A percentile compares a stretch with the other conserved stretches of the same genome.
Conservation (phyloP, 1,140 invertebrate species). For the Drosophila trapezifrons region DNA sequence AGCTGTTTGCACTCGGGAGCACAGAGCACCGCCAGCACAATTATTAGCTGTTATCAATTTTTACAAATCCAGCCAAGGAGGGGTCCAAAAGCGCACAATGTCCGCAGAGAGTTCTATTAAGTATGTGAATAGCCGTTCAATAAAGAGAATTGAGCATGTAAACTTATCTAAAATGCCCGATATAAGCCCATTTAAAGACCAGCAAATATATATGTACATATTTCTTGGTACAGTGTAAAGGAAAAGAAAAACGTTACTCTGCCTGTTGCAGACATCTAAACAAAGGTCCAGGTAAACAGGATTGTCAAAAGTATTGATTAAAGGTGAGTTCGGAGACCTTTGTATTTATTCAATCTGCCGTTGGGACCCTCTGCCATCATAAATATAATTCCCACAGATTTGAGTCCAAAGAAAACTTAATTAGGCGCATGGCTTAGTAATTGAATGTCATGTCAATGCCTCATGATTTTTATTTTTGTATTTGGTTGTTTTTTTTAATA, state of each 20-base stretch:
- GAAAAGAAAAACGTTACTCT: background rate
- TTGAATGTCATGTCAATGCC: conserved; percentile 76
- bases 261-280: conserved; percentile 29
- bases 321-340: conserved; percentile 34
- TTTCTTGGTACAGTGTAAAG: conserved; percentile 2
- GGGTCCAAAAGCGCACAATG: conserved; percentile 18
- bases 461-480: conserved; percentile 54
- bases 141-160: conserved; percentile 15
- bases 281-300: background rate
- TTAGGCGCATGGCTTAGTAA: conserved; percentile 32
- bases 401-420: conserved; percentile 19
- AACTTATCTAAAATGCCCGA: background rate
- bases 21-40: conserved; percentile 36
- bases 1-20: conserved; percentile 49
- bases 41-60: conserved; percentile 56
- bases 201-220: background rate
- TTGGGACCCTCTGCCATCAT: background rate
- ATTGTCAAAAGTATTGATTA: conserved; percentile 26
- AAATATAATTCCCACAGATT: conserved; percentile 9
- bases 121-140: conserved; percentile 28
- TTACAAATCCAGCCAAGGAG: conserved; percentile 13
- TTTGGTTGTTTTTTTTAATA: conserved; percentile 47
- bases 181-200: background rate
- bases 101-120: conserved; percentile 3
- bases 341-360: background rate